These are phyloP conservation scores for Gymnogyps californianus DNA, from an alignment of 2,113 vertebrate species.

Conservation along the genomic window DNA sequence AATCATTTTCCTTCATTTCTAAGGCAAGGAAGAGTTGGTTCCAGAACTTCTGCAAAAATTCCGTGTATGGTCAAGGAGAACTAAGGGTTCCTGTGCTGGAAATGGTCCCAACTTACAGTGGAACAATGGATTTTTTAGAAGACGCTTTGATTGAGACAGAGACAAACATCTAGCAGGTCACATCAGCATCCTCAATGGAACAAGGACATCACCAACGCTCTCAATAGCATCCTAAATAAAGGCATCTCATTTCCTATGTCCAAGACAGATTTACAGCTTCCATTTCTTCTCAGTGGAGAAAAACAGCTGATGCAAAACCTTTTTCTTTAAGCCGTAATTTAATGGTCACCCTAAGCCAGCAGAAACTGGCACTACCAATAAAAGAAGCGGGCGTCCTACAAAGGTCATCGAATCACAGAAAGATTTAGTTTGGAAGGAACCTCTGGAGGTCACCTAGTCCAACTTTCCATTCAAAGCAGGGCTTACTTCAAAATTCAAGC, in stretches of 20 bases:
- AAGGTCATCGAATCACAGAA: conserved; percentile 3
- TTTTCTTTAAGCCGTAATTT: conserved; percentile 49
- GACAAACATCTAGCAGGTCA: neutral
- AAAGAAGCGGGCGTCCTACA: neutral
- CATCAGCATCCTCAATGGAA: neutral
- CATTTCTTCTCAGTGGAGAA: conserved; percentile 36
- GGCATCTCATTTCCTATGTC: conserved; percentile 22
- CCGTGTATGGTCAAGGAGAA: neutral
- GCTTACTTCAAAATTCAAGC: neutral
- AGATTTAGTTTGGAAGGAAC: conserved; percentile 15
- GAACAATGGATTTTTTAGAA: neutral
- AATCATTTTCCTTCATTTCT: neutral
- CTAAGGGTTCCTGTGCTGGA: neutral
- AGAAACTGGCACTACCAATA: conserved; percentile 13
- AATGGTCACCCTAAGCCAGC: conserved; percentile 23
- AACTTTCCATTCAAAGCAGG: neutral
- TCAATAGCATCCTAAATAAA: conserved; percentile 53
- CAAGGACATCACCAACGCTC: conserved; percentile 1
- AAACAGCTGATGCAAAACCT: conserved; percentile 49
- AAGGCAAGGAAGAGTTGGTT: neutral
- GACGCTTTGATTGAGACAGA: neutral
- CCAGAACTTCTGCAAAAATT: neutral
- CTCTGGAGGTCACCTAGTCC: neutral
- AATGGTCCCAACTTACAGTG: neutral
- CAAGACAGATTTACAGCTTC: conserved; percentile 54